Evolutionary conservation across 37 sponge, comb jelly and placozoan species (phyloP), one percentile per base, ranked within the genome.

Genomic region (Eunapius fragilis): DNA sequence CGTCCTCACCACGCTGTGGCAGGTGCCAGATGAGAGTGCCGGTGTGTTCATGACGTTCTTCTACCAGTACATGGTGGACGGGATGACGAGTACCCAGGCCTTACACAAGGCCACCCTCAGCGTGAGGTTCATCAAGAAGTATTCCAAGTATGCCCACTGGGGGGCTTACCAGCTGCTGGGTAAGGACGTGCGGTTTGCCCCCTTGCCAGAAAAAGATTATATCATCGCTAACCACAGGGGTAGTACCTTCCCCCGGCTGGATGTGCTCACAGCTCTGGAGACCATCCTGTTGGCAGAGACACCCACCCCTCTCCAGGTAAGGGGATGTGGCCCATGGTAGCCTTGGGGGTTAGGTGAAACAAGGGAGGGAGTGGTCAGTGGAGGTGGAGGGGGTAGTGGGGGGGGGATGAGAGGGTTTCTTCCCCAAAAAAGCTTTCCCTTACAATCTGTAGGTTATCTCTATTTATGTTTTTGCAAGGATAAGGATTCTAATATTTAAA

Each of bases 21-120:
- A 88, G 26, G 91, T 94, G 24, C 94, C 94, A 2, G 94, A 94
- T 76, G 84, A 90, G 69, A 81, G 84, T 75, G 87, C 94, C 28
- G 35, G 68, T 31, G 74, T 86, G 73, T 90, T 94, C 72, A 94
- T 94, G 91, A 71, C 72, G 31, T 90, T 87, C 75, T 90, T 94
- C 88, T 94, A 94, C 85, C 75, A 71, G 34, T 84, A 73, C 33
- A 36, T 87, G 68, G 82, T 80, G 25, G 82, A 88, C 67, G 94
- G 91, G 2, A 17, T 80, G 47, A 48, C 83, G 19, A 82, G 81
- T 26, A 41, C 81, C 25, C 69, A 72, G 31, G 88, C 94, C 28
- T 68, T 94, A 23, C 94, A 90, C 72, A 90, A 87, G 68, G 78
- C 91, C 22, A 80, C 58, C 47, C 91, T 83, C 75, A 68, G 84